Evolutionary conservation across 92 coral and sea anemone species (phyloP).

Genomic region (Bergia sp.): DNA sequence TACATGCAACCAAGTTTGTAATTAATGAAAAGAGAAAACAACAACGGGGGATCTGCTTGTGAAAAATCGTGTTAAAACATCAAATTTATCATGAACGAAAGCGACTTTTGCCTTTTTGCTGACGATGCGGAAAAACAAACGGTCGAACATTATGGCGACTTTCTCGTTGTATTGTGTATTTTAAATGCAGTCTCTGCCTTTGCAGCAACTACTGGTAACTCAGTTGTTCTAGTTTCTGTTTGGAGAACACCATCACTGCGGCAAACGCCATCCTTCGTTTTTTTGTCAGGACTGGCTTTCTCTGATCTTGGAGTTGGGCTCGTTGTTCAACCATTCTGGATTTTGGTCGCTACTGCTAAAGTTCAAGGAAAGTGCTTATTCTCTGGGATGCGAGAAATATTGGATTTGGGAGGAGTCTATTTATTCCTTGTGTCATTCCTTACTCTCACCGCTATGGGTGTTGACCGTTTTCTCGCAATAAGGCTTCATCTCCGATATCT

Average conservation of each 20-base stretch:
- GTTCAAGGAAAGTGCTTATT: slow-evolving; percentile 11
- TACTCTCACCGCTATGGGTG: slow-evolving; percentile 2
- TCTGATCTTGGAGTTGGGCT: slow-evolving; percentile 7
- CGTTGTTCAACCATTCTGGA: slow-evolving; percentile 3
- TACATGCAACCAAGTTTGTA: not conserved
- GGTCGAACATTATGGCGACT: not conserved
- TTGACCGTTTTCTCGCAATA: slow-evolving; percentile 16
- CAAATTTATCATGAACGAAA: not conserved
- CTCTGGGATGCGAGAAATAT: not conserved
- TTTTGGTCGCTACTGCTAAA: slow-evolving; percentile 17
- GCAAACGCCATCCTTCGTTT: not conserved
- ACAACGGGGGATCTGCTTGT: too few species aligned
- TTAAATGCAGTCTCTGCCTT: not conserved
- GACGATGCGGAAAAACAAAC: slow-evolving; percentile 1
- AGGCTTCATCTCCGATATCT: slow-evolving; percentile 20
- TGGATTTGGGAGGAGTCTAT: not conserved
- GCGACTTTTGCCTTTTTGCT: slow-evolving; percentile 6
- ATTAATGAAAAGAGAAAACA: not conserved
- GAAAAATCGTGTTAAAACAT: not conserved
- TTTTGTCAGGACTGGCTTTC: slow-evolving; percentile 20
- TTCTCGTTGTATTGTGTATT: slow-evolving; percentile 3
- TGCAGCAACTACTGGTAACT: slow-evolving; percentile 18
- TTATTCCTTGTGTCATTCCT: slow-evolving; percentile 16
- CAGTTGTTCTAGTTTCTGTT: not conserved
- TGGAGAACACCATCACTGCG: slow-evolving; percentile 19